Evolutionary conservation across 1,140 invertebrate species (phyloP).

Genomic region (Atta colombica): DNA sequence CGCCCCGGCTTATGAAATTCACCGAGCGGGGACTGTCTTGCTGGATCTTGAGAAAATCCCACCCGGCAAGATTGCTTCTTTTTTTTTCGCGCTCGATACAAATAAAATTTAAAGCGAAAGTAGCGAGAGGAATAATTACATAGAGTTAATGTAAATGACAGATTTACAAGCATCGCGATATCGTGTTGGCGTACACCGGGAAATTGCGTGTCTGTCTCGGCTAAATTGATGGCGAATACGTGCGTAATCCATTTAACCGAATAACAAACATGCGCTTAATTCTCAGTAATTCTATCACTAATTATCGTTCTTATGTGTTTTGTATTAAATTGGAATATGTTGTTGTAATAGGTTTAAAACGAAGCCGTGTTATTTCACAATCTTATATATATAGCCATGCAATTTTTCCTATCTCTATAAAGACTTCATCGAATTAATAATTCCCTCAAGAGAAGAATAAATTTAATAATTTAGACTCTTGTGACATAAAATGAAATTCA

Average conservation of each 20-base stretch:
- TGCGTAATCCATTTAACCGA: not conserved
- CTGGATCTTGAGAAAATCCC: conserved; percentile 57
- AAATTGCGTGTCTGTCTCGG: conserved; percentile 40
- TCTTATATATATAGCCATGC: not conserved
- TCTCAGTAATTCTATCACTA: conserved; percentile 25
- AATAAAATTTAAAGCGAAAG: conserved; percentile 50
- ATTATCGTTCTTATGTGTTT: not conserved
- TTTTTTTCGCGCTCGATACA: conserved; percentile 11
- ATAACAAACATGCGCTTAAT: conserved; percentile 34
- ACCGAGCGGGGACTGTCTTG: not conserved
- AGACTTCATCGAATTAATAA: not conserved
- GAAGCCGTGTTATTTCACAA: not conserved
- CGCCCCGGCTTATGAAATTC: conserved; percentile 42
- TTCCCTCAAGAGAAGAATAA: not conserved
- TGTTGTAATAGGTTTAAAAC: not conserved
- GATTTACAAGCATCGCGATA: conserved; percentile 56
- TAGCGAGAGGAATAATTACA: conserved; percentile 48
- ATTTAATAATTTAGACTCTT: no score
- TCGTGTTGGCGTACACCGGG: conserved; percentile 33
- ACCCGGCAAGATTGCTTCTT: conserved; percentile 26
- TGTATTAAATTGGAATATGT: conserved; percentile 20
- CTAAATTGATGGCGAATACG: conserved; percentile 30
- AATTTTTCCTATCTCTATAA: not conserved
- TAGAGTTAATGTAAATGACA: conserved; percentile 46
- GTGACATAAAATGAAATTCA: no score